Percentiles rank a stretch among this genome's conserved stretches.
phyloP scores from a whole-genome alignment of 1,140 invertebrate genomes.

The Drosophila simulans region DNA sequence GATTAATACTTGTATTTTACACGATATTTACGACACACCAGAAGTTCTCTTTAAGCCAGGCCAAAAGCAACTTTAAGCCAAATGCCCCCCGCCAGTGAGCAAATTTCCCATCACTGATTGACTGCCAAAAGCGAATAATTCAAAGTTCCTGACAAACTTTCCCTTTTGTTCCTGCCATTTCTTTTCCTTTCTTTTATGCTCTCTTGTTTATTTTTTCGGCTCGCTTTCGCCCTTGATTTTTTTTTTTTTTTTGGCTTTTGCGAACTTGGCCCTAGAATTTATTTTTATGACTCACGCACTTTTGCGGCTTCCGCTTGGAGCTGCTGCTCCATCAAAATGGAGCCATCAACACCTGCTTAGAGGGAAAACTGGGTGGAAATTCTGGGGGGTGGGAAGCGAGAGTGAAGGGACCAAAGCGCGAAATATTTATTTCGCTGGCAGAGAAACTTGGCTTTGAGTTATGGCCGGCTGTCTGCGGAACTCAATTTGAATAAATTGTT shows the following conservation, averaged over 20 bases:
- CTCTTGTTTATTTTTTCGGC: slow-evolving; percentile 23
- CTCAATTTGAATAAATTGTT: slow-evolving; percentile 82
- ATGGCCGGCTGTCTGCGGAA: slow-evolving; percentile 77
- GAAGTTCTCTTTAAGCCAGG: slow-evolving; percentile 15
- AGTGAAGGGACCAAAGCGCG: slow-evolving; percentile 41
- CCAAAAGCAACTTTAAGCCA: slow-evolving; percentile 9
- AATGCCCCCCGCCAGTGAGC: neutral
- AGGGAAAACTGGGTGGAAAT: slow-evolving; percentile 9
- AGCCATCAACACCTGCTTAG: slow-evolving; percentile 79
- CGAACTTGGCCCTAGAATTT: slow-evolving; percentile 45
- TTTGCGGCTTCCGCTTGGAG: slow-evolving; percentile 75
- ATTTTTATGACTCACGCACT: slow-evolving; percentile 83
- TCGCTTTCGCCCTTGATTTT: slow-evolving; percentile 8
- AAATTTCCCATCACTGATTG: slow-evolving; percentile 45
- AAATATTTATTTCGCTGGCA: slow-evolving; percentile 35
- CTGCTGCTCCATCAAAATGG: slow-evolving; percentile 73
- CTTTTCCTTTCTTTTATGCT: neutral
- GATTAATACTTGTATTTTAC: neutral
- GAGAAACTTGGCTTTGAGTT: slow-evolving; percentile 67
- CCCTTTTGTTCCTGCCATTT: slow-evolving; percentile 22
- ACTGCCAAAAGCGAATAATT: slow-evolving; percentile 79
- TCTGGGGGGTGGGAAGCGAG: slow-evolving; percentile 16
- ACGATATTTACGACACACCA: too few relatives aligned
- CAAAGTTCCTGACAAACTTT: slow-evolving; percentile 59
- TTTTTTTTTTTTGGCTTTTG: slow-evolving; percentile 9